Percentiles rank a stretch among this genome's conserved stretches.
Conservation (phyloP, 2,113 vertebrate species). For the Nothocercus nigrocapillus region DNA sequence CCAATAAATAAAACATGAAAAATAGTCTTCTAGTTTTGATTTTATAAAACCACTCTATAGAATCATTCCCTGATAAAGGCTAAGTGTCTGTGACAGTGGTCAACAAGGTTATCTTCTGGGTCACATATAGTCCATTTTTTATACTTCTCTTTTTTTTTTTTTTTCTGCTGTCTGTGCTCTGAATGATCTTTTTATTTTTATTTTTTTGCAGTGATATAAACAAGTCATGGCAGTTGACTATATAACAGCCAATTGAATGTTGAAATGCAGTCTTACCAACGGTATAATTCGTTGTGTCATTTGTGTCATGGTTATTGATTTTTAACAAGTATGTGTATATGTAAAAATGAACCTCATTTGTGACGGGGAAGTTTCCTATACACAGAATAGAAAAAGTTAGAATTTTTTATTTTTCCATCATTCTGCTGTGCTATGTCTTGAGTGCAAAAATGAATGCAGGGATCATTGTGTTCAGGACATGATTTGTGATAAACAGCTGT, state of each 20-base stretch:
- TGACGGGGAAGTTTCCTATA: background rate
- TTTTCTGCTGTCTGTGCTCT: background rate
- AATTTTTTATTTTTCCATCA: background rate
- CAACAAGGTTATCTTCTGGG: constrained; percentile 25
- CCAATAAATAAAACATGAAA: constrained; percentile 37
- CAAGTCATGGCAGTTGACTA: background rate
- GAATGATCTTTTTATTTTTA: background rate
- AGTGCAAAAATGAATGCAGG: background rate
- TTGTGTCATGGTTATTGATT: background rate
- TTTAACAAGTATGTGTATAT: background rate
- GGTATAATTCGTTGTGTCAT: background rate
- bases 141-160: background rate
- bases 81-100: background rate
- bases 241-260: background rate
- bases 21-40: background rate
- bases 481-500: background rate
- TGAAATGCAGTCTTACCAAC: background rate
- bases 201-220: background rate
- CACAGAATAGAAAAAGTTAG: background rate
- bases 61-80: background rate
- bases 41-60: background rate
- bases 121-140: background rate
- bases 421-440: background rate
- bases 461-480: background rate
- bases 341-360: background rate